Base-by-base conservation (phyloP, 2,888 invertebrate genomes). In the Pardosa pseudoannulata region DNA sequence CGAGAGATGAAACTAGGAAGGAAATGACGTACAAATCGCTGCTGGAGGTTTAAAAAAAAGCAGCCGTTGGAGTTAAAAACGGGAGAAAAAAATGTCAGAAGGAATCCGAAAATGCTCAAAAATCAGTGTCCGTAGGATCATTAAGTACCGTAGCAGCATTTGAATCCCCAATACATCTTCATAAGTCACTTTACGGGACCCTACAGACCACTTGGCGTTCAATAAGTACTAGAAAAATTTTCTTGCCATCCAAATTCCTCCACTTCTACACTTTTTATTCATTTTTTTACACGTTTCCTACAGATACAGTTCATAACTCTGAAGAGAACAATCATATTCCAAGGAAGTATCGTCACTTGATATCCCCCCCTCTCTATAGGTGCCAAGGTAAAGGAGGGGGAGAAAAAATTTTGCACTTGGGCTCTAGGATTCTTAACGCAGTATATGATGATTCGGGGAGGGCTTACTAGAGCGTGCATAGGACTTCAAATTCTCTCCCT, bases 101-200 rank as follows among this genome's bases (percentile, higher is more conserved):
- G 56, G 56, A 19, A 56, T 56, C 23, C 56, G 56, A 56, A 56
- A 56, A 56, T 56, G 56, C 56, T 23, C 56, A 19, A 23, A 73
- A 85, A 85, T 85, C 83, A 85, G 78, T 68, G 78, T 72, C 83
- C 56, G 67, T 85, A 68, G 83, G 67, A 85, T 85, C 83, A 85
- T 85, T 85, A 85, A 85, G 83, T 67, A 65, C 39, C 31, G 50
- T 28, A 29, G 39, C 41, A 70, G 65, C 50, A 56, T 68, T 50
- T 32, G 23, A 62, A 50, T 29, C 50, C 78, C 19, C 83, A 56
- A 85, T 78, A 76, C 83, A 78, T 79, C 78, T 85, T 78, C 83
- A 85, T 85, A 85, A 85, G 83, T 85, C 83, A 85, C 83, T 85
- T 78, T 78, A 78, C 83, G 50, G 78, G 78, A 76, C 73, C 83